Base-by-base conservation (phyloP, 2,888 invertebrate species). In the Eristalis tenax region DNA sequence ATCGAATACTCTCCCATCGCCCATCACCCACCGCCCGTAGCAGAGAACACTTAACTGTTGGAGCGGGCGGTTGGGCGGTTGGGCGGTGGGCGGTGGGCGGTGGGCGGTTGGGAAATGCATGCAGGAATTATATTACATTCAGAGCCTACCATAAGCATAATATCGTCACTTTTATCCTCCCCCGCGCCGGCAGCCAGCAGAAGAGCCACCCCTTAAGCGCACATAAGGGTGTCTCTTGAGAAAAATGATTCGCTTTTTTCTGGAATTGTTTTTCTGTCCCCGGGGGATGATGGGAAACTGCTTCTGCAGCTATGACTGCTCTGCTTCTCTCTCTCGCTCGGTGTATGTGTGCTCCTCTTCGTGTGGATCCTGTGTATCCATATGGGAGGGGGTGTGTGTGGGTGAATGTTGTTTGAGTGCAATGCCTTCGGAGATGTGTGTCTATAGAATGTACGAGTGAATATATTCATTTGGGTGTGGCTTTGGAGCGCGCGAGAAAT, bases 231-330 rank as follows among this genome's bases (percentile, higher is more conserved):
- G 75, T 87, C 87, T 87, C 87, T 87, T 80, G 87, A 87, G 83
- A 83, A 83, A 83, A 87, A 87, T 87, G 78, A 87, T 87, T 87
- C 87, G 87, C 87, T 83, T 87, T 87, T 87, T 87, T 87, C 87
- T 87, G 79, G 87, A 87, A 87, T 87, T 83, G 87, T 87, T 87
- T 87, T 87, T 83, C 87, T 71, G 79, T 80, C 71, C 83, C 71
- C 76, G 28, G 56, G 65, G 79, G 71, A 71, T 59, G 73, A 81
- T 82, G 70, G 77, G 77, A 77, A 81, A 70, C 83, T 78, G 81
- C 80, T 80, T 65, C 63, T 74, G 23, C 43, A 63, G 57, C 56
- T 68, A 50, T n/a, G 50, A 18, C 50, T 50, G 23, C 64, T 61
- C 63, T 28, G 56, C 26, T 64, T 35, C 4, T 43, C 43, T 1